Evolutionary conservation across 2,113 vertebrate species (phyloP).

Genomic region (Eptesicus fuscus): DNA sequence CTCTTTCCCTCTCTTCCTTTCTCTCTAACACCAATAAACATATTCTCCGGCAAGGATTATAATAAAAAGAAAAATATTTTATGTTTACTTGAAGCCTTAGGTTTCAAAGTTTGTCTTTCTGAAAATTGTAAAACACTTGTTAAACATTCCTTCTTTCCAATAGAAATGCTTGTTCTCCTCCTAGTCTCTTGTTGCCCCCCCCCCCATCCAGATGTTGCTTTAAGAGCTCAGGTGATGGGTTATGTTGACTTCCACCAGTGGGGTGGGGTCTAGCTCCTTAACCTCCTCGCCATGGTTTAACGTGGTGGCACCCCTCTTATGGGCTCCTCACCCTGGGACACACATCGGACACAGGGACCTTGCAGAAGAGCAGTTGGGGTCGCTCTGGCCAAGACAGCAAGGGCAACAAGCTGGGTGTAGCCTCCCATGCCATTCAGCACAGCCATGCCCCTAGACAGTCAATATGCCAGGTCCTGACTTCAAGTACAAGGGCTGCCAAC

Average conservation of each 20-base stretch:
- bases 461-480: not conserved
- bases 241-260: not conserved
- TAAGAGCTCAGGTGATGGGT: not conserved
- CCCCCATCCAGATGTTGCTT: not conserved
- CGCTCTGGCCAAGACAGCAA: constrained; percentile 22
- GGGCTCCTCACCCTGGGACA: not conserved
- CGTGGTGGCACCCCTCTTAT: not conserved
- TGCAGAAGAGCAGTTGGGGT: not conserved
- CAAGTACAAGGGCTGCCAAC: constrained; percentile 27
- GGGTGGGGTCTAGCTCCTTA: not conserved
- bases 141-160: not conserved
- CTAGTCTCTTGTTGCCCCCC: not conserved
- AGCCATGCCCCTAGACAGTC: not conserved
- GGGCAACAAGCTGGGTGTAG: not conserved
- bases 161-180: not conserved
- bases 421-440: not conserved
- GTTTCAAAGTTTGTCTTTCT: not conserved
- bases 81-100: not conserved
- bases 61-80: not conserved
- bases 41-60: no score
- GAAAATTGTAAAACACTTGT: not conserved
- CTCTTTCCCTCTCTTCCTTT: no score
- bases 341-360: not conserved
- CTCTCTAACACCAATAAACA: no score
- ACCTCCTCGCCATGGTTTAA: not conserved